Percentiles rank a stretch among this genome's conserved stretches.
phyloP scores from a whole-genome alignment of 1,140 invertebrate genomes.

The Formica exsecta region DNA sequence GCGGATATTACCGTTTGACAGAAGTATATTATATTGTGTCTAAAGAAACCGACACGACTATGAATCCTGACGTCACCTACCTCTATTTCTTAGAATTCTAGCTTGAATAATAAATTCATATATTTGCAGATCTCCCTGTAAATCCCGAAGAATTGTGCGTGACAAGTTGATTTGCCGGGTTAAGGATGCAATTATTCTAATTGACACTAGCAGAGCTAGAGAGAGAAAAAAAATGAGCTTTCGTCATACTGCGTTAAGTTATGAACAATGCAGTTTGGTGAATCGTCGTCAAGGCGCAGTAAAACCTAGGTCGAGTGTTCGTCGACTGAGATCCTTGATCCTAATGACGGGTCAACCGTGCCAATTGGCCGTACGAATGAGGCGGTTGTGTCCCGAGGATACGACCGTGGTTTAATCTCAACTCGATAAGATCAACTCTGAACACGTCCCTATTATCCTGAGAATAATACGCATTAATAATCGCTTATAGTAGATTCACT shows the following conservation, averaged over 20 bases:
- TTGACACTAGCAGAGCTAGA: neutral
- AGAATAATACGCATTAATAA: neutral
- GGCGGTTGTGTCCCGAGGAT: conserved; percentile 62
- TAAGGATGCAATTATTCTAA: conserved; percentile 41
- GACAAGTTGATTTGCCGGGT: conserved; percentile 1
- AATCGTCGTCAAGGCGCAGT: conserved; percentile 61
- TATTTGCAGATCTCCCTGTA: neutral
- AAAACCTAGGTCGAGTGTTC: conserved; percentile 66
- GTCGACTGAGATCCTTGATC: conserved; percentile 80
- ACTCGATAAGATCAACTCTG: conserved; percentile 56
- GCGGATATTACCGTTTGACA: neutral
- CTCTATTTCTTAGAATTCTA: neutral
- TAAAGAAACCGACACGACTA: neutral
- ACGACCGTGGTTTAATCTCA: conserved; percentile 34
- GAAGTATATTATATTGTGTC: neutral
- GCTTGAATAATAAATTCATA: neutral
- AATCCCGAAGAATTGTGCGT: neutral
- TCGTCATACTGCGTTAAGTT: conserved; percentile 9
- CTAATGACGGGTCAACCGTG: conserved; percentile 83
- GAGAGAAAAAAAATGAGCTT: neutral
- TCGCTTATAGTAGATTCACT: neutral
- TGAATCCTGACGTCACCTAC: neutral
- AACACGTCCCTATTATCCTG: conserved; percentile 28
- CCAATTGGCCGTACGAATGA: conserved; percentile 79
- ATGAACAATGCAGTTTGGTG: conserved; percentile 21